A percentile compares a stretch with the other conserved stretches of the same genome.
These are phyloP conservation scores for Diceros bicornis DNA, from an alignment of 2,797 vertebrate genomes.

Conservation along the genomic window DNA sequence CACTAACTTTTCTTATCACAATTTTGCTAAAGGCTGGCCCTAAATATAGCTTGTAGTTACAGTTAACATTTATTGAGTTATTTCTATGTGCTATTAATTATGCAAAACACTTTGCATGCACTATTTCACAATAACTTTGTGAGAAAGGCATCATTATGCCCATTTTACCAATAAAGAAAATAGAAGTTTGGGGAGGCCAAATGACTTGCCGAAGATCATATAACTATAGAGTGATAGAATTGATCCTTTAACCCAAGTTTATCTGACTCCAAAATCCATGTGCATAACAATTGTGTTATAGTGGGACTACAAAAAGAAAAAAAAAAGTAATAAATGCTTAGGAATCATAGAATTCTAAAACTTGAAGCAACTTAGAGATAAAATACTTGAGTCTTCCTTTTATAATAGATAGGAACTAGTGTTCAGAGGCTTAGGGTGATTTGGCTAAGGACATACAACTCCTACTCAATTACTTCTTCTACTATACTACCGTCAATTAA, in stretches of 20 bases:
- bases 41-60: constrained; percentile 5
- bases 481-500: not conserved
- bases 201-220: not conserved
- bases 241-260: not conserved
- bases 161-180: constrained; percentile 60
- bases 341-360: not conserved
- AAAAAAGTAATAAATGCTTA: not conserved
- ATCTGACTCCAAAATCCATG: not conserved
- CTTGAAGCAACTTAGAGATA: not conserved
- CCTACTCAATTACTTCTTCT: not conserved
- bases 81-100: not conserved
- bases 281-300: not conserved
- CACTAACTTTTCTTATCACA: not conserved
- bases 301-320: not conserved
- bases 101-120: not conserved
- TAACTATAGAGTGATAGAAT: not conserved
- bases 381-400: not conserved
- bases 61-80: not conserved
- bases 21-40: not conserved
- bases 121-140: not conserved
- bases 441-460: not conserved
- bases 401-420: not conserved
- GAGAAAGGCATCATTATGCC: not conserved
- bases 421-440: not conserved
- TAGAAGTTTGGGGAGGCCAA: not conserved